These are phyloP conservation scores for Zapornia atra DNA, from an alignment of 2,113 vertebrate species.

Conservation along the genomic window DNA sequence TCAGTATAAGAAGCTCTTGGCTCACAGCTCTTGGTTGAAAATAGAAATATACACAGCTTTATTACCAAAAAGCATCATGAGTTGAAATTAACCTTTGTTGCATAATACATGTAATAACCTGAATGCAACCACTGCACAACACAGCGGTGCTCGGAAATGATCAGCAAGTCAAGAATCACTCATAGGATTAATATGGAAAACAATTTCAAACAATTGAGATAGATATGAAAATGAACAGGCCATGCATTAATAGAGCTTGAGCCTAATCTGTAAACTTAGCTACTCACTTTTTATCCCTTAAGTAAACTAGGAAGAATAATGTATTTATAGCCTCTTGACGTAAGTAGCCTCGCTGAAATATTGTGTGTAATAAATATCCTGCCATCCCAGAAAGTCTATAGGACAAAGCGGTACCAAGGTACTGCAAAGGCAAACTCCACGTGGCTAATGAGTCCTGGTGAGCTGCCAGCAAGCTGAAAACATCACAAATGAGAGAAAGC, in stretches of 20 bases:
- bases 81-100: background rate
- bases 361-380: conserved; percentile 28
- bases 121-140: background rate
- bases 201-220: conserved; percentile 47
- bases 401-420: background rate
- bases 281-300: conserved; percentile 59
- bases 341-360: conserved; percentile 45
- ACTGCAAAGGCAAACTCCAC: background rate
- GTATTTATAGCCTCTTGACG: conserved; percentile 36
- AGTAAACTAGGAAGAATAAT: conserved; percentile 30
- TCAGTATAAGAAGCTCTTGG: background rate
- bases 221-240: conserved; percentile 54
- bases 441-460: conserved; percentile 37
- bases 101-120: background rate
- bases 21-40: background rate
- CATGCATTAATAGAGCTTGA: conserved; percentile 5
- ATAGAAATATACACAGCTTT: background rate
- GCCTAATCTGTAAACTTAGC: conserved; percentile 48
- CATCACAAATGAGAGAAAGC: conserved; percentile 56
- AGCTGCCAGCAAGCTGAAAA: conserved; percentile 66
- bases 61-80: background rate
- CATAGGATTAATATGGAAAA: conserved; percentile 20
- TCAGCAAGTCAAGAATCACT: conserved; percentile 19
- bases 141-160: background rate
- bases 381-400: background rate